Base-by-base conservation (phyloP, 1,140 invertebrate genomes). In the Grapholita molesta region DNA sequence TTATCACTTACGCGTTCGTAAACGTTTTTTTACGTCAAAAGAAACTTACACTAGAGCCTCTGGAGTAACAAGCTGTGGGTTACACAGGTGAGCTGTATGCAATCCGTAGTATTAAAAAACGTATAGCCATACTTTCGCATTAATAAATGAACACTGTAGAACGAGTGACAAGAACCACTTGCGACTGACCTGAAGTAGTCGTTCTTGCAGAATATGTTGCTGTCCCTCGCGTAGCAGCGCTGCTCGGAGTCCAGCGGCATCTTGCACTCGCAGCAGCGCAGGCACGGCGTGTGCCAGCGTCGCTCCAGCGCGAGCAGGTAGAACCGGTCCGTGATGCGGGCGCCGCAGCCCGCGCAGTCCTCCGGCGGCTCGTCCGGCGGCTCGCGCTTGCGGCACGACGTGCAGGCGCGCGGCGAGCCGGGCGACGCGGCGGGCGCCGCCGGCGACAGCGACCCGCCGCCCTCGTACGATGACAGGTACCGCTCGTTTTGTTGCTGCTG, bases 181-280 rank as follows among this genome's bases (percentile, higher is more conserved):
- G n/a, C n/a, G 9, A 93, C 96, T 96, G 88, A 99, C 98, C 97
- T 96, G 94, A 98, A 97, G 92, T 99, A 99, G 90, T 99, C 98
- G 84, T 98, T 97, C 92, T 98, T 98, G 94, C 98, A 99, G 92
- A 98, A 99, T 78, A 99, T 99, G 84, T 97, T 97, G 72, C 97
- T 98, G 86, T 99, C 97, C 72, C 97, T 94, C 61, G 97, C 96
- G 90, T 98, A 99, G 92, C 98, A 99, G 66, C 97, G 97, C 79
- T 97, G 95, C 90, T 99, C 97, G 4, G 96, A 95, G 88, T 98
- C 97, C 61, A 99, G 94, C 8, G 96, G 95, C 83, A 97, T 95
- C 78, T 96, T 95, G 92, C 98, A 99, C 83, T 98, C 96, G 81
- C 95, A 96, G 90, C 98, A 99, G 85, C 97, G 95, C 23, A 99